Base-by-base conservation (phyloP, 2,797 vertebrate species). In the Antrozous pallidus region DNA sequence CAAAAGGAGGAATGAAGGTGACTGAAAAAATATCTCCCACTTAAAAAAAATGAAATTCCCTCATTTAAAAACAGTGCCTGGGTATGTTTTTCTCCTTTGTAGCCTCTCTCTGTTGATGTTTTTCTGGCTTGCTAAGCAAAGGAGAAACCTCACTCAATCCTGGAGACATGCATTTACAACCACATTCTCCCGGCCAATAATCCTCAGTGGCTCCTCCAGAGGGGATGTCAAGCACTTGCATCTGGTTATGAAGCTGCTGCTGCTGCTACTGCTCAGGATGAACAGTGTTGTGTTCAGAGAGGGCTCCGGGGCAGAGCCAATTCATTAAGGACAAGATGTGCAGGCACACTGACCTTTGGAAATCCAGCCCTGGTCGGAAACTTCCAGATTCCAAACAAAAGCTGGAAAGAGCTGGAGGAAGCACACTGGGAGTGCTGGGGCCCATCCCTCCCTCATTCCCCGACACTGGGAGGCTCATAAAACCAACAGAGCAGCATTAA, bases 131-230 rank as follows among this genome's bases (percentile, higher is more conserved):
- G 98, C 97, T 97, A 98, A 98, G 97, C 98, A 98, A 98, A 97
- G 83, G 98, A 97, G 98, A 98, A 98, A 96, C 97, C 97, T 98
- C 97, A 97, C 97, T 97, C 96, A 96, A 98, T 98, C 98, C 98
- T 92, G 7, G 93, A 96, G 97, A 77, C 96, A 95, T 12, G n/a
- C 97, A 96, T 97, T 98, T 98, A 97, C 92, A 92, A 87, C 96
- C 97, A 96, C 92, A 97, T 94, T 96, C 95, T 97, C 97, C 95
- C 71, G 95, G 96, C 96, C 91, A 96, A 58, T 0, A 18, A 85
- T 67, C 80, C 94, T 96, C 31, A 4, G 73, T 3, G 22, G 86
- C 93, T 97, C 95, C 96, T 96, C 97, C 97, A 97, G 97, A 97
- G 93, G 96, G 97, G 96, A 88, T 93, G 93, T 94, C 95, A 79